phyloP scores from a whole-genome alignment of 2,113 vertebrate species.

The Pelmatolapia mariae region DNA sequence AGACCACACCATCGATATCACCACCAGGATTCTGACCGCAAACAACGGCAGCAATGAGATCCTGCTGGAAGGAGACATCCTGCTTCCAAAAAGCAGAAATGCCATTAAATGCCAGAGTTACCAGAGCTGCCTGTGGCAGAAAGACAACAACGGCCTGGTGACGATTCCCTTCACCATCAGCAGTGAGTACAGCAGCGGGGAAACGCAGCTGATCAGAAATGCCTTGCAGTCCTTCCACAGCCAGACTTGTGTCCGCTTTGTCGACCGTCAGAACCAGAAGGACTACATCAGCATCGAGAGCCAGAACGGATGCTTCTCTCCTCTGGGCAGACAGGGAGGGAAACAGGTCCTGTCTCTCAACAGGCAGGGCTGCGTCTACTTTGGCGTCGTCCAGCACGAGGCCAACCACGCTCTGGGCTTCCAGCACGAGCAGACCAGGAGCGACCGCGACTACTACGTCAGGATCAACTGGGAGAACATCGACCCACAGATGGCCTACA shows the following conservation, averaged over 20 bases:
- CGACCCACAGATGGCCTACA: accelerated
- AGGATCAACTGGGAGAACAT: not conserved
- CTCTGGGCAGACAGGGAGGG: not conserved
- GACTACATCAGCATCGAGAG: not conserved
- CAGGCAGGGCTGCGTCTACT: accelerated
- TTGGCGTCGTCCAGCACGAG: not conserved
- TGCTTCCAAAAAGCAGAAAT: not conserved
- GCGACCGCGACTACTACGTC: not conserved
- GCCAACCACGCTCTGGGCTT: not conserved
- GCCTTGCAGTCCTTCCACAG: not conserved
- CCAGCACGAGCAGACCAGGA: not conserved
- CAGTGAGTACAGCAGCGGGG: not conserved
- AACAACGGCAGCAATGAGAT: not conserved
- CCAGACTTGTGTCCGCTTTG: not conserved
- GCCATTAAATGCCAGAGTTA: not conserved
- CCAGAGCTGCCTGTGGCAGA: not conserved
- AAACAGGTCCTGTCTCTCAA: not conserved
- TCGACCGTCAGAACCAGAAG: not conserved
- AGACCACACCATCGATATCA: not conserved
- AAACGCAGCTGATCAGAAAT: not conserved
- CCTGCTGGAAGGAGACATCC: not conserved
- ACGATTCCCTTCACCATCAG: not conserved
- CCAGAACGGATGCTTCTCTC: not conserved
- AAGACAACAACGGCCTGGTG: not conserved
- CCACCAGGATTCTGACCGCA: not conserved